Evolutionary conservation across 2,797 vertebrate species (phyloP), one percentile per base, ranked within the genome.

Genomic region (Pipistrellus pipistrellus): DNA sequence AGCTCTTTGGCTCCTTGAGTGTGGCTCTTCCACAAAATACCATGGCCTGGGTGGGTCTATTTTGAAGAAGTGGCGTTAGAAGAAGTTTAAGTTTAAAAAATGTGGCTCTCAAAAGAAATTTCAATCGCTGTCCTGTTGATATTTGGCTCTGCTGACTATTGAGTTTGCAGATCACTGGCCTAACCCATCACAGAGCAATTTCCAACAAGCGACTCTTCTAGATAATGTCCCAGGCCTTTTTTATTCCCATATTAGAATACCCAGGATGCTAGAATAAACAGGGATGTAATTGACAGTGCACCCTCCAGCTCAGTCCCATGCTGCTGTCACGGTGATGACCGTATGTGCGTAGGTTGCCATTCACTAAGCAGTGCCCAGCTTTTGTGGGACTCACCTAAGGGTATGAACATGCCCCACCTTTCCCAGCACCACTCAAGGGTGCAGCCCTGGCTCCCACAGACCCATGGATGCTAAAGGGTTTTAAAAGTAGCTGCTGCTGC

Each of bases 131-230:
- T 44, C 8, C 44, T 44, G 44, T 44, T 44, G 44, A 44, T 44
- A 44, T 44, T 44, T 44, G 44, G 10, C 10, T 44, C 10, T 44
- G 44, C 44, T 44, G 44, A 44, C 44, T 11, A 44, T 11, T 44
- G 44, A 44, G 44, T 44, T 44, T 44, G 44, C 44, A 9, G 10
- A 44, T 10, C 10, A 10, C 44, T 44, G 44, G 44, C 93, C 76
- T 97, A 96, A 96, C 97, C 95, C 71, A 92, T 88, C 95, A 89
- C 85, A 97, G 96, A 98, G 80, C 93, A 91, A 96, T 94, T 96
- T 90, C 93, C 92, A 96, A 89, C 82, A 95, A 97, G 96, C 7
- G 23, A 30, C 59, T 96, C 90, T 92, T 96, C 96, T 96, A 95
- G 95, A 96, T 96, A 97, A 96, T 93, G 93, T 98, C 97, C 92